A percentile compares a stretch with the other conserved stretches of the same genome.
Conservation (phyloP, 2,797 vertebrate species). For the Sebastes hopkinsi region DNA sequence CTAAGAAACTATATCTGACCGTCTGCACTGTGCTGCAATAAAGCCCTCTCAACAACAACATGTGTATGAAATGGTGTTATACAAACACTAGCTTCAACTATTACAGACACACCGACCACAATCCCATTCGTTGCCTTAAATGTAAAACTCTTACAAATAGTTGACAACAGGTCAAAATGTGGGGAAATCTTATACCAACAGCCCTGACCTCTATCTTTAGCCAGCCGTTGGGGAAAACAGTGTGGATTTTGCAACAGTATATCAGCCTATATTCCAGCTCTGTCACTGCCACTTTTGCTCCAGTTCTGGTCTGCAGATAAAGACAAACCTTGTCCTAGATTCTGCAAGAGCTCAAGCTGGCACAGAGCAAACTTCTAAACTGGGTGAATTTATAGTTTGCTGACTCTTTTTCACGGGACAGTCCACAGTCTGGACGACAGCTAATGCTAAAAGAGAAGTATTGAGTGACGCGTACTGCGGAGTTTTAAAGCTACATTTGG, state of each 20-base stretch:
- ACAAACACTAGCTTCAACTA: neutral
- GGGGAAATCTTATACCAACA: slow-evolving; percentile 31
- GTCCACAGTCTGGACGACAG: neutral
- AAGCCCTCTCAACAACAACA: neutral
- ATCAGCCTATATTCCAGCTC: slow-evolving; percentile 55
- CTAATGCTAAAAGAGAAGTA: neutral
- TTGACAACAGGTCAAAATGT: slow-evolving; percentile 11
- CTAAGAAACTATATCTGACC: neutral
- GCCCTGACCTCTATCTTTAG: slow-evolving; percentile 42
- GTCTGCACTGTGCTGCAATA: neutral
- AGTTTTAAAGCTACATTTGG: neutral
- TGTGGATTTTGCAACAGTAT: slow-evolving; percentile 57
- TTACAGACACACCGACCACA: neutral
- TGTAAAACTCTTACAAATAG: neutral
- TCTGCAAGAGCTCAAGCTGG: slow-evolving; percentile 53
- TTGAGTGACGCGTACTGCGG: neutral
- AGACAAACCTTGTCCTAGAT: slow-evolving; percentile 74
- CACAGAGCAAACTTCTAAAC: slow-evolving; percentile 61
- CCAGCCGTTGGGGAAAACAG: slow-evolving; percentile 41
- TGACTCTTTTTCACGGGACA: neutral
- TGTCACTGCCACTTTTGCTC: slow-evolving; percentile 68
- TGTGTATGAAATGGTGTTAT: neutral
- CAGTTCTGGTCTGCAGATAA: slow-evolving; percentile 67
- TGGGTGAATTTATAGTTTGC: slow-evolving; percentile 47
- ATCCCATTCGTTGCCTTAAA: neutral